Conservation (phyloP, 2,888 invertebrate genomes). For the Amphipyra berbera region DNA sequence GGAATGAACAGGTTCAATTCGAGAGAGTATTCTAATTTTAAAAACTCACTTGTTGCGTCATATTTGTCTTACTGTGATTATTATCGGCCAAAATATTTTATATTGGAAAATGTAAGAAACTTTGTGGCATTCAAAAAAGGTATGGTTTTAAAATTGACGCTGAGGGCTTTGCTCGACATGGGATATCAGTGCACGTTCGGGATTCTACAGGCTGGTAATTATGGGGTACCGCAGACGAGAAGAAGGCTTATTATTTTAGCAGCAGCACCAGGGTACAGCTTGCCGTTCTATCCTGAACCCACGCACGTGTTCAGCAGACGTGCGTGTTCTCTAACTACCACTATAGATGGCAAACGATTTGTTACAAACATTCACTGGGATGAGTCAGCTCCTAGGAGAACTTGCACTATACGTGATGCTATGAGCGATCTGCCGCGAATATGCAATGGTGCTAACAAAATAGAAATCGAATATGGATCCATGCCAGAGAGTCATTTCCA, state of each 20-base stretch:
- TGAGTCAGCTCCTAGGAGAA: constrained; percentile 93
- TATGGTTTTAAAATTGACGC: constrained; percentile 94
- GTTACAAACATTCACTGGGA: constrained; percentile 90
- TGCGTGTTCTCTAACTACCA: constrained; percentile 90
- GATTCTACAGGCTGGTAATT: constrained; percentile 95
- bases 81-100: constrained; percentile 95
- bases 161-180: constrained; percentile 94
- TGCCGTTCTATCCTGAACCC: constrained; percentile 95
- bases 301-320: constrained; percentile 93
- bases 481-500: constrained; percentile 94
- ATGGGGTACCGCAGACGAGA: constrained; percentile 95
- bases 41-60: constrained; percentile 95
- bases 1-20: constrained; percentile 97
- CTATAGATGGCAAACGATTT: constrained; percentile 85
- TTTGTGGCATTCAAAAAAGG: constrained; percentile 95
- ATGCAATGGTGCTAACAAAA: constrained; percentile 92
- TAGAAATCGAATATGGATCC: constrained; percentile 93
- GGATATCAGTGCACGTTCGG: constrained; percentile 97
- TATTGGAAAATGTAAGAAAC: constrained; percentile 96
- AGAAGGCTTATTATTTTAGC: constrained; percentile 94
- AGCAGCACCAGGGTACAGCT: constrained; percentile 93
- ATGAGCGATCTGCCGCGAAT: constrained; percentile 95
- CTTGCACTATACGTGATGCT: constrained; percentile 94
- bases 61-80: constrained; percentile 96
- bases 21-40: constrained; percentile 95